Evolutionary conservation across 1,140 invertebrate genomes (phyloP).

Genomic region (Ooceraea biroi): DNA sequence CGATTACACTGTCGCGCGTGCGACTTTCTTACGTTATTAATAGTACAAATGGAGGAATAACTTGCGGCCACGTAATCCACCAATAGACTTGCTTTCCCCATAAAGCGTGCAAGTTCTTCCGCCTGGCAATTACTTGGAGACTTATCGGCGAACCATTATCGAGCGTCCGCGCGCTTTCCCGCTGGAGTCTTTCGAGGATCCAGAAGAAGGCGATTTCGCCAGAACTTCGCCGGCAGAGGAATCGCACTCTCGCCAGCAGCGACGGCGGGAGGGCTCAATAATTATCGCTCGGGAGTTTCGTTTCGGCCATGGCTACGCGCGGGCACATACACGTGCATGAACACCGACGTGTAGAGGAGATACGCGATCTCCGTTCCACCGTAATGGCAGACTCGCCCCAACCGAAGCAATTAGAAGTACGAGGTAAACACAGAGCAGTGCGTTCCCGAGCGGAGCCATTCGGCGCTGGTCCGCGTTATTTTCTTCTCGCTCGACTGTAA

Average conservation of each 20-base stretch:
- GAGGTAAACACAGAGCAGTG: slow-evolving; percentile 84
- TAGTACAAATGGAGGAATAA: slow-evolving; percentile 21
- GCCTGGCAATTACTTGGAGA: slow-evolving; percentile 64
- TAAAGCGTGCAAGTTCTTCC: slow-evolving; percentile 54
- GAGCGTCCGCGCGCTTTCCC: slow-evolving; percentile 45
- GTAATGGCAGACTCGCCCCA: slow-evolving; percentile 80
- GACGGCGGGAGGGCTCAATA: slow-evolving; percentile 64
- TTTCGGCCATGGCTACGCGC: slow-evolving; percentile 56
- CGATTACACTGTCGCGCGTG: slow-evolving; percentile 26
- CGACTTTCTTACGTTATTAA: slow-evolving; percentile 31
- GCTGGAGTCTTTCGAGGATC: slow-evolving; percentile 34
- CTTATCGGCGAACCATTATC: slow-evolving; percentile 59
- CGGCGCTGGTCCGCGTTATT: slow-evolving; percentile 77
- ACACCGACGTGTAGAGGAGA: slow-evolving; percentile 66
- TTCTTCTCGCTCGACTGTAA: slow-evolving; percentile 77
- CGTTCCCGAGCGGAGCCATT: slow-evolving; percentile 72
- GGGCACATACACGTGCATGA: slow-evolving; percentile 12
- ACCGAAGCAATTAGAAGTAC: slow-evolving; percentile 85
- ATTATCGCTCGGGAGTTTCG: slow-evolving; percentile 74
- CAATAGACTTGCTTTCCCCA: slow-evolving; percentile 9
- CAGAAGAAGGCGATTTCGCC: slow-evolving; percentile 40
- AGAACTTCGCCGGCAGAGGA: slow-evolving; percentile 37
- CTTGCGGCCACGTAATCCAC: slow-evolving; percentile 2
- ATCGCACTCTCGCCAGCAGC: slow-evolving; percentile 38
- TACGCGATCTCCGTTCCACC: slow-evolving; percentile 71